Percentiles rank a stretch among this genome's conserved stretches.
phyloP scores from a whole-genome alignment of 2,113 vertebrate species.

The Eudyptes chrysolophus region DNA sequence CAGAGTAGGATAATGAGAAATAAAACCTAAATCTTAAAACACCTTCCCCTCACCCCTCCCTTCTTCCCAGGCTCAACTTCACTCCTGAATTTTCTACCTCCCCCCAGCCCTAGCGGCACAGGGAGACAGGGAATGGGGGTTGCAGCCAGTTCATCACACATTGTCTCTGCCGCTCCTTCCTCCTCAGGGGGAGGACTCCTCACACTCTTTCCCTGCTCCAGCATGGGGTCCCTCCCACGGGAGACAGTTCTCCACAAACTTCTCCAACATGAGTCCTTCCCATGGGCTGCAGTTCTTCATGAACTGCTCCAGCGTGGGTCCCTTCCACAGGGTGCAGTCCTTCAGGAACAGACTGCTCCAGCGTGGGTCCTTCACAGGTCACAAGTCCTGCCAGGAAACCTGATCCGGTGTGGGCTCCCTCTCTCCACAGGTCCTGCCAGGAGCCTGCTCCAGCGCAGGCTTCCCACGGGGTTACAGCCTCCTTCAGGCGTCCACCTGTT shows the following conservation, averaged over 20 bases:
- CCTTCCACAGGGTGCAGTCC: no score
- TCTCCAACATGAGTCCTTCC: no score
- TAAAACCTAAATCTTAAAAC: neutral
- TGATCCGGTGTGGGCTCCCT: no score
- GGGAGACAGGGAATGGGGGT: neutral
- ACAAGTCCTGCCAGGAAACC: no score
- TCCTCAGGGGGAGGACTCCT: neutral
- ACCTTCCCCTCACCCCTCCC: neutral
- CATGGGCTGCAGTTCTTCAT: no score
- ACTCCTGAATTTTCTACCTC: neutral
- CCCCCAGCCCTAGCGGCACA: fast-evolving
- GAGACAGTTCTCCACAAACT: neutral
- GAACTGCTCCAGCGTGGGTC: no score
- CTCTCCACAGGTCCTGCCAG: no score
- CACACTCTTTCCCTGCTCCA: neutral
- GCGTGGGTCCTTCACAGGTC: no score
- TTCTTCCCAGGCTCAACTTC: neutral
- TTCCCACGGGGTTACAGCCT: neutral
- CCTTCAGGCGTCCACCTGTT: no score
- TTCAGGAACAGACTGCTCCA: no score
- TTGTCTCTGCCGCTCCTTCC: neutral
- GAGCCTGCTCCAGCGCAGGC: no score
- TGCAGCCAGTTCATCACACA: neutral
- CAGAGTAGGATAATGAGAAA: neutral
- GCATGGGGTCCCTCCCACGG: neutral